phyloP scores from a whole-genome alignment of 2,797 vertebrate species.

The Sparidentex hasta region DNA sequence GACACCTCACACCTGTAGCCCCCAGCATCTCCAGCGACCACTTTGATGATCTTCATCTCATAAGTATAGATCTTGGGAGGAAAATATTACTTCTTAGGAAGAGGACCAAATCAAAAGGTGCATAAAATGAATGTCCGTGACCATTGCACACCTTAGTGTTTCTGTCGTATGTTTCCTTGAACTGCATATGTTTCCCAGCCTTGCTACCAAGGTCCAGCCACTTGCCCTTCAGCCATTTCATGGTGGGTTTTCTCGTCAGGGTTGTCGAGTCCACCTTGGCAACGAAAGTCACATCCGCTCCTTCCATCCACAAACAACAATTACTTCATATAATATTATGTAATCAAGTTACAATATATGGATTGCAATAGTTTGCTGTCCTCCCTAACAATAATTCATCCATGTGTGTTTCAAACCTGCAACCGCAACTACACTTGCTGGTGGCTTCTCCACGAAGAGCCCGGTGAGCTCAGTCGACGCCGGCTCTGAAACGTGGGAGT shows the following conservation, averaged over 20 bases:
- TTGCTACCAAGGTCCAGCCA: constrained; percentile 93
- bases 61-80: constrained; percentile 86
- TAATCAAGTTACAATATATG: background rate
- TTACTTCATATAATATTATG: background rate
- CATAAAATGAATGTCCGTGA: background rate
- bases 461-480: constrained; percentile 77
- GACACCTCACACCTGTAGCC: constrained; percentile 92
- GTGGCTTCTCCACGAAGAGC: constrained; percentile 83
- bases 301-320: constrained; percentile 67
- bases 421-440: constrained; percentile 29
- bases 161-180: constrained; percentile 90
- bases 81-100: background rate
- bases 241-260: constrained; percentile 82
- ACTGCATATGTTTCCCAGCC: constrained; percentile 89
- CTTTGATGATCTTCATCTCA: constrained; percentile 90
- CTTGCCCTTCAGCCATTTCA: constrained; percentile 95
- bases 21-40: constrained; percentile 85
- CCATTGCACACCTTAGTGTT: constrained; percentile 86
- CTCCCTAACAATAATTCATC: background rate
- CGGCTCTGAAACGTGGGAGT: constrained; percentile 61
- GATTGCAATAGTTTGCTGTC: background rate
- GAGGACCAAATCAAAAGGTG: constrained; percentile 5
- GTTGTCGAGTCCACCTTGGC: constrained; percentile 86
- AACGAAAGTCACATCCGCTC: constrained; percentile 72
- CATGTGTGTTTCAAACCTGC: constrained; percentile 68